These are phyloP conservation scores for Sphenodon punctatus DNA, from an alignment of 2,797 vertebrate species.

Conservation along the genomic window DNA sequence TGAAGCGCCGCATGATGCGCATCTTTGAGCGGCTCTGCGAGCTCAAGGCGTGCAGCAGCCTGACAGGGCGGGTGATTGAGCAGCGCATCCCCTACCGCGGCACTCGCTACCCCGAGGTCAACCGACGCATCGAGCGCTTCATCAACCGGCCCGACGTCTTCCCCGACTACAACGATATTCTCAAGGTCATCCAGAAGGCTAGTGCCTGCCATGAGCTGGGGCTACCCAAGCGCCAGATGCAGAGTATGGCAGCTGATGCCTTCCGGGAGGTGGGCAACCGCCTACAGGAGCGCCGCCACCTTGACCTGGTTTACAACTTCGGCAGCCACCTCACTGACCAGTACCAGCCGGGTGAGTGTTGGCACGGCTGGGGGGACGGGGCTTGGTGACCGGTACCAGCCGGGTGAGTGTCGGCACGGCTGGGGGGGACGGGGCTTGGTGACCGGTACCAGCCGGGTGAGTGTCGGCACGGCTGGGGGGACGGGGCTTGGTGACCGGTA, in stretches of 20 bases:
- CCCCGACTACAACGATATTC: conserved; percentile 88
- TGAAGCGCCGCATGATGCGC: conserved; percentile 90
- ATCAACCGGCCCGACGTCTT: conserved; percentile 87
- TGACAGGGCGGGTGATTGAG: conserved; percentile 90
- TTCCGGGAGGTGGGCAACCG: conserved; percentile 87
- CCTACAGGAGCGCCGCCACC: conserved; percentile 87
- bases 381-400: background rate
- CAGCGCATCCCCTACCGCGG: conserved; percentile 82
- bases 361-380: background rate
- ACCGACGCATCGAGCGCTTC: conserved; percentile 86
- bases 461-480: background rate
- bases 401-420: background rate
- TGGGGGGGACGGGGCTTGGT: accelerated
- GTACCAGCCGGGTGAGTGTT: conserved; percentile 79
- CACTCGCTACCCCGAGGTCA: conserved; percentile 91
- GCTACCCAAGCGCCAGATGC: conserved; percentile 78
- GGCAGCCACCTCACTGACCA: conserved; percentile 87
- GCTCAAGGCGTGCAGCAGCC: conserved; percentile 84
- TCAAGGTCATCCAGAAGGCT: conserved; percentile 80
- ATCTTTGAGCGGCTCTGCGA: conserved; percentile 91
- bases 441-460: accelerated
- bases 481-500: conserved; percentile 67
- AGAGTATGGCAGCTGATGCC: conserved; percentile 85
- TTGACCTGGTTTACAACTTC: conserved; percentile 91
- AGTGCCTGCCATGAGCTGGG: conserved; percentile 79